phyloP scores from a whole-genome alignment of 2,888 invertebrate species.

The Andrena marginata region DNA sequence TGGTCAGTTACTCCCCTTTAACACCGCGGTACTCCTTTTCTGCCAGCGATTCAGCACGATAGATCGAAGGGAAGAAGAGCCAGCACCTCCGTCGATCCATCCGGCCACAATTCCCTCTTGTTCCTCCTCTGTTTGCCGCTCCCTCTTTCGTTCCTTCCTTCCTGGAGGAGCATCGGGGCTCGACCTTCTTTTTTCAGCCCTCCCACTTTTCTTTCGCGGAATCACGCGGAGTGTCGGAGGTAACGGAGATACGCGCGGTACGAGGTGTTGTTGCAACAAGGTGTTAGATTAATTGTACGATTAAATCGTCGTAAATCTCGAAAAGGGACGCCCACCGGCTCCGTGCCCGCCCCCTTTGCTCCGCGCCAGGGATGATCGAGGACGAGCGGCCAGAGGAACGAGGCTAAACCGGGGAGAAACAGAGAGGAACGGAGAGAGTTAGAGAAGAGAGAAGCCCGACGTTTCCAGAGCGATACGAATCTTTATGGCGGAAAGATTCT shows the following conservation, averaged over 20 bases:
- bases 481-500: constrained; percentile 76
- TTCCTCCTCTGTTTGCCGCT: constrained; percentile 26
- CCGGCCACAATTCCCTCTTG: constrained; percentile 38
- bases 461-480: constrained; percentile 76
- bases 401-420: constrained; percentile 1
- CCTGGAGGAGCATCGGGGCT: constrained; percentile 32
- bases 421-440: constrained; percentile 1
- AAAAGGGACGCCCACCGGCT: constrained; percentile 72
- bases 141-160: constrained; percentile 38
- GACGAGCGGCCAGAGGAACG: background rate
- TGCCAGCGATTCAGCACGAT: constrained; percentile 66
- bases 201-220: constrained; percentile 25
- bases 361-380: constrained; percentile 52
- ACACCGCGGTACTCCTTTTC: constrained; percentile 65
- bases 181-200: constrained; percentile 7
- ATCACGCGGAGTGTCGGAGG: constrained; percentile 45
- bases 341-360: constrained; percentile 59
- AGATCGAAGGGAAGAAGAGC: constrained; percentile 59
- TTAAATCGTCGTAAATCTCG: constrained; percentile 84
- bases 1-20: constrained; percentile 69
- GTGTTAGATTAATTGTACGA: constrained; percentile 85
- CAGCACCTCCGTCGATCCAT: constrained; percentile 45
- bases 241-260: constrained; percentile 62
- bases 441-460: constrained; percentile 59
- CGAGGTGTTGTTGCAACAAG: constrained; percentile 84